Percentiles rank a stretch among this genome's conserved stretches.
phyloP scores from a whole-genome alignment of 2,113 vertebrate genomes.

The Progne subis region DNA sequence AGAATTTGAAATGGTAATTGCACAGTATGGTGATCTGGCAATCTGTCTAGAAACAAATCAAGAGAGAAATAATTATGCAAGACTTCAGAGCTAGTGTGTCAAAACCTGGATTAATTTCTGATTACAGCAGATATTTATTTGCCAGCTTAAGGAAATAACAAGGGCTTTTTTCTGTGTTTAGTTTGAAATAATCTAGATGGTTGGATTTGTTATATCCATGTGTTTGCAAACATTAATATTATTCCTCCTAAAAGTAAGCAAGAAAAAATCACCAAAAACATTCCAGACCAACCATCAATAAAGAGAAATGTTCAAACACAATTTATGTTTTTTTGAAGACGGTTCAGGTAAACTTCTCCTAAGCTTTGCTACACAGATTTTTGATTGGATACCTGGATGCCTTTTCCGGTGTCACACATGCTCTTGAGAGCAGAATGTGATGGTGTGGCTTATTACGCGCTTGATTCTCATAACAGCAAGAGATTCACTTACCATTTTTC shows the following conservation, averaged over 20 bases:
- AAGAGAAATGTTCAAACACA: neutral
- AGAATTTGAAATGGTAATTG: neutral
- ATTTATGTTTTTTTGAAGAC: neutral
- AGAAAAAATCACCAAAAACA: neutral
- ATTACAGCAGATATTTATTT: neutral
- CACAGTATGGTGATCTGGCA: neutral
- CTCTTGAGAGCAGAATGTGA: neutral
- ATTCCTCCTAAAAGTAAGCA: neutral
- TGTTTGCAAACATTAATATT: neutral
- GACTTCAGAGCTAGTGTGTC: neutral
- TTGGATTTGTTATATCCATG: neutral
- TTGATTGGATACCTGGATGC: neutral
- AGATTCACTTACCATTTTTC: neutral
- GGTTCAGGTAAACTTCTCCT: neutral
- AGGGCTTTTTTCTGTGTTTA: neutral
- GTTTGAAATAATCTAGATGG: neutral
- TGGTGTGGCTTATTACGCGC: neutral
- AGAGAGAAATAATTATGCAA: neutral
- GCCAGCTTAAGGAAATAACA: neutral
- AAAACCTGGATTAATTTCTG: constrained; percentile 1
- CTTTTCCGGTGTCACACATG: accelerated
- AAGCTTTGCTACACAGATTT: neutral
- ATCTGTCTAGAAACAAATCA: neutral
- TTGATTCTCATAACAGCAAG: neutral
- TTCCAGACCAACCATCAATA: neutral